A percentile compares a stretch with the other conserved stretches of the same genome.
Evolutionary conservation across 2,888 invertebrate genomes (phyloP).

Genomic region (Drosophila parthenogenetica): DNA sequence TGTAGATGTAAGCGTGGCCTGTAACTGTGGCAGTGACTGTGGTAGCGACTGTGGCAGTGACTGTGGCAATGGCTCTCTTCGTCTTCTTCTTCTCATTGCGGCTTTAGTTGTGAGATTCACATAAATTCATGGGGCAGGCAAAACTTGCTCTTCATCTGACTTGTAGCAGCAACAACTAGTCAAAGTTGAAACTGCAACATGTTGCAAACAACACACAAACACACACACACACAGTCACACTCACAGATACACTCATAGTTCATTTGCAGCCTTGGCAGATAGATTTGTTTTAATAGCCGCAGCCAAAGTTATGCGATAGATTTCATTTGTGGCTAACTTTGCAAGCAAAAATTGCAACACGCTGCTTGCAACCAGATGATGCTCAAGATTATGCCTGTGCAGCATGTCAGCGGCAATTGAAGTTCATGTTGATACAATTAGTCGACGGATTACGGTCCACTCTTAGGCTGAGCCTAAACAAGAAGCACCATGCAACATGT

Average conservation of each 20-base stretch:
- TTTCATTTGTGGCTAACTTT: slow-evolving; percentile 57
- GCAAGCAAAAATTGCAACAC: slow-evolving; percentile 15
- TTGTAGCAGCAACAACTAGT: slow-evolving; percentile 23
- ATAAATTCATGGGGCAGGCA: slow-evolving; percentile 53
- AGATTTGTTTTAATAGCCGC: slow-evolving; percentile 68
- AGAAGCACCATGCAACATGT: slow-evolving; percentile 10
- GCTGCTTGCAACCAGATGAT: slow-evolving; percentile 39
- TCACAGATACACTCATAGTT: slow-evolving; percentile 20
- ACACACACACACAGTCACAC: slow-evolving; percentile 12
- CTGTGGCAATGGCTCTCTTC: slow-evolving; percentile 15
- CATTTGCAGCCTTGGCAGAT: slow-evolving; percentile 63
- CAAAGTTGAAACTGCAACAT: slow-evolving; percentile 45
- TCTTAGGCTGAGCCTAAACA: neutral
- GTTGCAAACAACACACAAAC: slow-evolving; percentile 39
- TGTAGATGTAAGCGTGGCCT: slow-evolving; percentile 53
- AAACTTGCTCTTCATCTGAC: slow-evolving; percentile 31
- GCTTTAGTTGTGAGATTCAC: slow-evolving; percentile 42
- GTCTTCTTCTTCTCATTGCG: neutral
- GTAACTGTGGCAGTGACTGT: slow-evolving; percentile 23
- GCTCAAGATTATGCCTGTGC: slow-evolving; percentile 43
- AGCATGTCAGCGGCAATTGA: slow-evolving; percentile 65
- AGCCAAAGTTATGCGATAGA: slow-evolving; percentile 58
- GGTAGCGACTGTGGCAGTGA: slow-evolving; percentile 4
- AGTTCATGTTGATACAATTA: slow-evolving; percentile 64
- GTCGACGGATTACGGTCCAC: slow-evolving; percentile 15